Evolutionary conservation across 2,888 invertebrate species (phyloP).

Genomic region (Zhengitettix transpicula): DNA sequence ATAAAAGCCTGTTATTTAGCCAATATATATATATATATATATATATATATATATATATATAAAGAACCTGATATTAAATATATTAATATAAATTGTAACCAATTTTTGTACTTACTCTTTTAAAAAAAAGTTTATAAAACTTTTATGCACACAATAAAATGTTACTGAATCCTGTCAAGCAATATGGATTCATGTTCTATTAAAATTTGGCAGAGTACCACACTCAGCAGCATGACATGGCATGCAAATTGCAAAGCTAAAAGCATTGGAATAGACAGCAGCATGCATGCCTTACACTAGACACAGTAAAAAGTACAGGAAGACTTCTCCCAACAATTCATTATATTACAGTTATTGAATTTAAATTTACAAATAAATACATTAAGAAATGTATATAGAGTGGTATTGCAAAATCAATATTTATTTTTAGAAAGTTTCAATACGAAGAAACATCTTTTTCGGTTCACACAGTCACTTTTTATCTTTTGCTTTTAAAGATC

Average conservation of each 20-base stretch:
- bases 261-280: constrained; percentile 2
- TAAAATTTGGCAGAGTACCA: neutral
- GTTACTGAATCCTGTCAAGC: neutral
- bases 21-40: too few relatives aligned
- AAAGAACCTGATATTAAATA: too few relatives aligned
- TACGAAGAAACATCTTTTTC: too few relatives aligned
- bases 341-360: constrained; percentile 9
- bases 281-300: constrained; percentile 10
- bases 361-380: constrained; percentile 6
- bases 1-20: too few relatives aligned
- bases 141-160: neutral
- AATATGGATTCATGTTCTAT: neutral
- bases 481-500: too few relatives aligned
- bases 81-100: too few relatives aligned
- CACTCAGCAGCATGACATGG: neutral
- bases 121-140: too few relatives aligned
- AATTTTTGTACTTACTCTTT: too few relatives aligned
- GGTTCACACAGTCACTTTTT: too few relatives aligned
- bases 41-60: too few relatives aligned
- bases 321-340: neutral
- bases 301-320: neutral
- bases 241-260: too few relatives aligned
- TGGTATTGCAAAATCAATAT: neutral
- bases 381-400: neutral
- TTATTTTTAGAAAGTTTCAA: too few relatives aligned